A percentile compares a stretch with the other conserved stretches of the same genome.
Evolutionary conservation across 2,113 vertebrate species (phyloP).

Genomic region (western clawed frog (Xenopus tropicalis)): UCB_Xtro_10.0 CM004447.2:112561001-112561500

Average conservation of each 20-base stretch:
- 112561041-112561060: slow-evolving; percentile 39
- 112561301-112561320: slow-evolving; percentile 36
- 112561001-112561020: slow-evolving; percentile 10
- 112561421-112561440: slow-evolving; percentile 31
- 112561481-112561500: slow-evolving; percentile 27
- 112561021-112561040: slow-evolving; percentile 19
- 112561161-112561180: slow-evolving; percentile 36
- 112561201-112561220: slow-evolving; percentile 37
- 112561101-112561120: slow-evolving; percentile 39
- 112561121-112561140: slow-evolving; percentile 17
- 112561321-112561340: slow-evolving; percentile 35
- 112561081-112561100: slow-evolving; percentile 26
- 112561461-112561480: slow-evolving; percentile 39
- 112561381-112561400: slow-evolving; percentile 17
- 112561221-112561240: slow-evolving; percentile 36
- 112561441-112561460: slow-evolving; percentile 32
- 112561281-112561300: slow-evolving; percentile 41
- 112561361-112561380: slow-evolving; percentile 30
- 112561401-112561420: slow-evolving; percentile 31
- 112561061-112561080: slow-evolving; percentile 25
- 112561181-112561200: slow-evolving; percentile 34
- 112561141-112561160: slow-evolving; percentile 26
- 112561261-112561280: slow-evolving; percentile 30
- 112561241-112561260: slow-evolving; percentile 33
- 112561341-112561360: slow-evolving; percentile 29